These are phyloP conservation scores for Gymnobelideus leadbeateri DNA, from an alignment of 2,113 vertebrate genomes.

Conservation along the genomic window DNA sequence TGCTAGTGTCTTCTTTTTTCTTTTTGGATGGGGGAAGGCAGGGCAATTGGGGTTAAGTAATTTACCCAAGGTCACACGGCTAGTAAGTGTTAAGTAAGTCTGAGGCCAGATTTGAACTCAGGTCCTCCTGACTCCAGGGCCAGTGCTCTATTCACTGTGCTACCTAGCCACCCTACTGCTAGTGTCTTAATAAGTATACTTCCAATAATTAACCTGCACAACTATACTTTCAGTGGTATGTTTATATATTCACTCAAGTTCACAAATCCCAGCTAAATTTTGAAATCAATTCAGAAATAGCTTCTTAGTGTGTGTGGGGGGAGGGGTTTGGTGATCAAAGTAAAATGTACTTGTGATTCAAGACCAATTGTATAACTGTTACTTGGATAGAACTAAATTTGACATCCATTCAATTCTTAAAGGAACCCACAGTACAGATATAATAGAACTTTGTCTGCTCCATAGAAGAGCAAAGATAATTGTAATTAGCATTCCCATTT, in stretches of 20 bases:
- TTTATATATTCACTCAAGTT: background rate
- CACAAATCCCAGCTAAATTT: background rate
- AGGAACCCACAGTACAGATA: fast-evolving
- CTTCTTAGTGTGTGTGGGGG: background rate
- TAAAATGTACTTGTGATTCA: background rate
- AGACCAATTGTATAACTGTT: background rate
- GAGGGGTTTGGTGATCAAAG: background rate
- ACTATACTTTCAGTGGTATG: background rate
- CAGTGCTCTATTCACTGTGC: no score
- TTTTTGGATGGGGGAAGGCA: no score
- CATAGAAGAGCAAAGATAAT: background rate
- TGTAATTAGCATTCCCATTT: background rate
- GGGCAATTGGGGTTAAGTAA: no score
- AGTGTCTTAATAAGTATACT: background rate
- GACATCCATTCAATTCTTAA: background rate
- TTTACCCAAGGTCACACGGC: no score
- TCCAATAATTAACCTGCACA: background rate
- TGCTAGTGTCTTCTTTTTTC: background rate
- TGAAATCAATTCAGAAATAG: background rate
- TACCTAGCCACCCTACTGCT: background rate
- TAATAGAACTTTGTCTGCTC: background rate
- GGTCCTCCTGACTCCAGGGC: no score
- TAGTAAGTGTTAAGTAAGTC: no score
- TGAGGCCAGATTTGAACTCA: no score
- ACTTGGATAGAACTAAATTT: background rate